Conservation (phyloP, 2,113 vertebrate genomes). For the Grallaria varia region DNA sequence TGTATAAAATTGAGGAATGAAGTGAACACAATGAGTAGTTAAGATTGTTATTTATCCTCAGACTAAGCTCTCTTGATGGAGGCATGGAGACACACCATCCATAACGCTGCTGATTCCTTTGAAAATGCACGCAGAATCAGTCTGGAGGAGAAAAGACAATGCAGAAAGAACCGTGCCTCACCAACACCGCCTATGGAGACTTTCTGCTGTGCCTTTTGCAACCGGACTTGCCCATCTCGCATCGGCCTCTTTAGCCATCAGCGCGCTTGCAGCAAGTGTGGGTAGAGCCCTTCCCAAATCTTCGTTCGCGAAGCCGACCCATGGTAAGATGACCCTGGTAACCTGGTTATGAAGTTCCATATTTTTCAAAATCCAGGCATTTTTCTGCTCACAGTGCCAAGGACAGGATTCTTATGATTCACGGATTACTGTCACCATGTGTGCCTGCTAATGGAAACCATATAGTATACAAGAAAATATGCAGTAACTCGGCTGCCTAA, state of each 20-base stretch:
- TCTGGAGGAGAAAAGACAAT: no score
- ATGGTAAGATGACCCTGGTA: not conserved
- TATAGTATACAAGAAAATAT: not conserved
- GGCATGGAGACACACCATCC: no score
- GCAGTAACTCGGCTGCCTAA: not conserved
- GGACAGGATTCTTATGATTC: not conserved
- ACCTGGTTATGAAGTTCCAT: not conserved
- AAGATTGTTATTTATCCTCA: not conserved
- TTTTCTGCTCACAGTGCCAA: not conserved
- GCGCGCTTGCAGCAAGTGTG: no score
- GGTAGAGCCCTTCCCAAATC: no score
- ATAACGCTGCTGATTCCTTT: no score
- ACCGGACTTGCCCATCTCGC: no score
- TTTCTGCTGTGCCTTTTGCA: no score
- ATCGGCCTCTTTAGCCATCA: no score
- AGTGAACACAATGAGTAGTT: not conserved
- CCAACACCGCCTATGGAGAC: no score
- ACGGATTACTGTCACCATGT: not conserved
- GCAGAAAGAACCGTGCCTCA: no score
- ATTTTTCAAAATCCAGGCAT: not conserved
- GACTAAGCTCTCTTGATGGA: not conserved
- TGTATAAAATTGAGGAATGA: not conserved
- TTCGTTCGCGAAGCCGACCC: no score
- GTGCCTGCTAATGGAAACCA: not conserved
- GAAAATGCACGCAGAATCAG: no score